These are phyloP conservation scores for Scophthalmus maximus DNA, from an alignment of 2,113 vertebrate genomes.

Conservation along the genomic window DNA sequence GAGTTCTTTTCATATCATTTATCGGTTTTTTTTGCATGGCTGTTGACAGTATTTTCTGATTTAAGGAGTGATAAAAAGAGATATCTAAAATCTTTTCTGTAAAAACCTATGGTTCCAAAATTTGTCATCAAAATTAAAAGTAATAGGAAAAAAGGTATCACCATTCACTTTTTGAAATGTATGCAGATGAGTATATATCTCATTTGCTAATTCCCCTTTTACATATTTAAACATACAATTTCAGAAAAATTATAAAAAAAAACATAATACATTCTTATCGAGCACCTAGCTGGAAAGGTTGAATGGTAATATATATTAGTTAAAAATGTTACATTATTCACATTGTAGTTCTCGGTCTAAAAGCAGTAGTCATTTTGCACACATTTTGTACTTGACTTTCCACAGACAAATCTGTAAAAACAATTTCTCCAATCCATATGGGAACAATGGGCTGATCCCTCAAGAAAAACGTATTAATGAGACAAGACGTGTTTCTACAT, in stretches of 20 bases:
- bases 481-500: constrained; percentile 42
- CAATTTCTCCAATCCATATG: constrained; percentile 9
- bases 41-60: too few species aligned
- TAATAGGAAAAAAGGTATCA: background rate
- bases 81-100: too few species aligned
- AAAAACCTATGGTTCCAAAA: too few species aligned
- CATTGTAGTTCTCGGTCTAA: too few species aligned
- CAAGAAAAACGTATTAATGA: constrained; percentile 55
- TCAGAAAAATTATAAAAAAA: background rate
- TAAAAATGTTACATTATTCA: too few species aligned
- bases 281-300: too few species aligned
- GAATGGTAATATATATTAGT: too few species aligned
- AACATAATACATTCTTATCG: too few species aligned
- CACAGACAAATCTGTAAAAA: constrained; percentile 20
- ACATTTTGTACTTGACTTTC: constrained; percentile 26
- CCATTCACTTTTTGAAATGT: background rate
- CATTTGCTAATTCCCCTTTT: background rate
- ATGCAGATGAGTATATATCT: background rate
- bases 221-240: background rate
- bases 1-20: too few species aligned
- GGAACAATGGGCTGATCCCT: constrained; percentile 16
- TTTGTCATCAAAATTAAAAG: background rate
- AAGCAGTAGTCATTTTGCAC: too few species aligned
- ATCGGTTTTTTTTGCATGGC: too few species aligned
- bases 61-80: too few species aligned